These are phyloP conservation scores for Labrus mixtus DNA, from an alignment of 2,113 vertebrate species.

Conservation along the genomic window DNA sequence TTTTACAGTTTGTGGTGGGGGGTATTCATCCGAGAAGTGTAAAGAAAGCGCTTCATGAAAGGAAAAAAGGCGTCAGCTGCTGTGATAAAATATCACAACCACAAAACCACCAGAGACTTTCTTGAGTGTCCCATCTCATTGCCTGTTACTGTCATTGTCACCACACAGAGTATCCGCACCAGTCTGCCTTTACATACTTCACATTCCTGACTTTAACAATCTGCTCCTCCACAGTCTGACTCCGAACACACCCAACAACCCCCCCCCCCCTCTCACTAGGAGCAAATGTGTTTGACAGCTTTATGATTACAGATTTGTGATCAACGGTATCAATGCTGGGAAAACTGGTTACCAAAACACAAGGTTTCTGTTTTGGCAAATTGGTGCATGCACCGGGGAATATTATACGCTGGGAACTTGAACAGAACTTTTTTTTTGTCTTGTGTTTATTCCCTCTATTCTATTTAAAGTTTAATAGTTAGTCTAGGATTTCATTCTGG, in stretches of 20 bases:
- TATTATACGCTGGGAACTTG: neutral
- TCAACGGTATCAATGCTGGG: slow-evolving; percentile 17
- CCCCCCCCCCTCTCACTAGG: neutral
- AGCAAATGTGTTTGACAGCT: slow-evolving; percentile 43
- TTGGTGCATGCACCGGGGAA: neutral
- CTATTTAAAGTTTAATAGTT: too few relatives aligned
- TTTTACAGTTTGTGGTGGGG: neutral
- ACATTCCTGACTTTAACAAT: slow-evolving; percentile 63
- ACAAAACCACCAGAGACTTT: slow-evolving; percentile 35
- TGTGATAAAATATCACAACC: slow-evolving; percentile 38
- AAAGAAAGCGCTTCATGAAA: neutral
- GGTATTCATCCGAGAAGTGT: slow-evolving; percentile 5
- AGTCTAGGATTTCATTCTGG: too few relatives aligned
- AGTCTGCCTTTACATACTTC: slow-evolving; percentile 50
- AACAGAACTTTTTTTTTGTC: neutral
- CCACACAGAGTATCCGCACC: slow-evolving; percentile 38
- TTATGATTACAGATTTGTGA: slow-evolving; percentile 51
- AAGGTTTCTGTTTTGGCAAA: slow-evolving; percentile 12
- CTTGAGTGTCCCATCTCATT: slow-evolving; percentile 57
- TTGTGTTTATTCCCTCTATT: too few relatives aligned
- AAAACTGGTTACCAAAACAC: slow-evolving; percentile 26
- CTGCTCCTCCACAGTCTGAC: slow-evolving; percentile 7
- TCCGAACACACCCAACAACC: slow-evolving; percentile 36
- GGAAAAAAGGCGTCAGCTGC: slow-evolving; percentile 3
- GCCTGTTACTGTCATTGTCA: slow-evolving; percentile 51